A percentile compares a stretch with the other conserved stretches of the same genome.
Evolutionary conservation across 2,113 vertebrate species (phyloP).

Genomic region (Trinectes maculatus): DNA sequence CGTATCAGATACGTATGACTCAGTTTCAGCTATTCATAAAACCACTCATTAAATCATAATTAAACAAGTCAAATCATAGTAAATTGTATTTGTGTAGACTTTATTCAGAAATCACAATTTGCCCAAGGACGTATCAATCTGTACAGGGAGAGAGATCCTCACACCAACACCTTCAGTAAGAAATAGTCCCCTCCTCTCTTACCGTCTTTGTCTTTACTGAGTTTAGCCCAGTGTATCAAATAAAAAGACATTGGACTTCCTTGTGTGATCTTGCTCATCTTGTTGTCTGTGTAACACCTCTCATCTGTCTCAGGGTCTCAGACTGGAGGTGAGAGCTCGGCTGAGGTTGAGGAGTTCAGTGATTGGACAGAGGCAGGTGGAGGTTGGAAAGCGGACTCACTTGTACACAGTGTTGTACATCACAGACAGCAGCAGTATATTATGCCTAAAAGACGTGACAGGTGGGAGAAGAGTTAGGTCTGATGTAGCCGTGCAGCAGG

Average conservation of each 20-base stretch:
- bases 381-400: background rate
- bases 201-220: background rate
- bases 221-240: background rate
- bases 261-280: background rate
- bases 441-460: background rate
- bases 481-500: background rate
- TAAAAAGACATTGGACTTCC: conserved; percentile 1
- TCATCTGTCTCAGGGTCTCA: conserved; percentile 15
- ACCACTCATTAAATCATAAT: too few species aligned
- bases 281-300: background rate
- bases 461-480: background rate
- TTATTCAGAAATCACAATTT: too few species aligned
- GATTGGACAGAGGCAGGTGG: background rate
- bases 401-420: background rate
- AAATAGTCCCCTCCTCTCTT: too few species aligned
- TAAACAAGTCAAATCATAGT: too few species aligned
- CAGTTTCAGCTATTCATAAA: too few species aligned
- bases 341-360: conserved; percentile 1
- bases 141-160: too few species aligned
- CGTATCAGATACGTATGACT: too few species aligned
- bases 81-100: too few species aligned
- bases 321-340: conserved; percentile 1
- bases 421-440: background rate
- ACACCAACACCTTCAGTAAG: too few species aligned
- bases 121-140: too few species aligned